A percentile compares a stretch with the other conserved stretches of the same genome.
These are phyloP conservation scores for Globodera ellingtonae DNA, from an alignment of 1,140 invertebrate species.

Conservation along the genomic window DNA sequence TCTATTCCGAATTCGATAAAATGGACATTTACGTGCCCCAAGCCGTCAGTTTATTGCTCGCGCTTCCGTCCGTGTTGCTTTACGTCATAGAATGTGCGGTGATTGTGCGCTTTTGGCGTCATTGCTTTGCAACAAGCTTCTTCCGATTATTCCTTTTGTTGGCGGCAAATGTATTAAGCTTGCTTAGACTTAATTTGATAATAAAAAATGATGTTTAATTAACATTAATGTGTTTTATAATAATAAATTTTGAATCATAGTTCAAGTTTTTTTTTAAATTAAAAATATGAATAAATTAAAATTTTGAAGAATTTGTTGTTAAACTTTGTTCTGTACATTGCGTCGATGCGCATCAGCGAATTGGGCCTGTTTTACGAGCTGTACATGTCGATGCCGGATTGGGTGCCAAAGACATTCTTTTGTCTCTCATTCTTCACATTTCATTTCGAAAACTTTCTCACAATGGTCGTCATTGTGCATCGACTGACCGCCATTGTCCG, in stretches of 20 bases:
- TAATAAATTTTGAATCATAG: not conserved
- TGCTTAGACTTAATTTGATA: too few relatives aligned
- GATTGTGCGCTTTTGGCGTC: slow-evolving; percentile 1
- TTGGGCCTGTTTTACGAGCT: slow-evolving; percentile 13
- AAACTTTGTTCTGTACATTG: slow-evolving; percentile 21
- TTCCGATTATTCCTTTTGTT: slow-evolving; percentile 21
- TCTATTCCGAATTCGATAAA: too few relatives aligned
- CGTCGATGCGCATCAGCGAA: not conserved
- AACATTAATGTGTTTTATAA: not conserved
- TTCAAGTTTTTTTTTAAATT: too few relatives aligned
- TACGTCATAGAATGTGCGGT: slow-evolving; percentile 17
- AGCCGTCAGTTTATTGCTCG: slow-evolving; percentile 1
- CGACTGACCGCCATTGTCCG: slow-evolving; percentile 16
- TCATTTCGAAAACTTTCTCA: slow-evolving; percentile 26
- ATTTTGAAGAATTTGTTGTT: slow-evolving; percentile 20
- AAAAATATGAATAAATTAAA: not conserved
- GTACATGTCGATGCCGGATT: slow-evolving; percentile 19
- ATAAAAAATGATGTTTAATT: not conserved
- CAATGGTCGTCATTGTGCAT: slow-evolving; percentile 8
- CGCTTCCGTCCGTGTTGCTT: slow-evolving; percentile 19
- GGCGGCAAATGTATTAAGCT: slow-evolving; percentile 16
- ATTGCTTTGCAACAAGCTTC: slow-evolving; percentile 19
- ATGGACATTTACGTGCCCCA: slow-evolving; percentile 20
- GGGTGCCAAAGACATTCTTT: slow-evolving; percentile 7
- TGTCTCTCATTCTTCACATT: slow-evolving; percentile 4